Evolutionary conservation across 2,797 vertebrate species (phyloP), one percentile per base, ranked within the genome.

Genomic region (Takifugu rubripes): DNA sequence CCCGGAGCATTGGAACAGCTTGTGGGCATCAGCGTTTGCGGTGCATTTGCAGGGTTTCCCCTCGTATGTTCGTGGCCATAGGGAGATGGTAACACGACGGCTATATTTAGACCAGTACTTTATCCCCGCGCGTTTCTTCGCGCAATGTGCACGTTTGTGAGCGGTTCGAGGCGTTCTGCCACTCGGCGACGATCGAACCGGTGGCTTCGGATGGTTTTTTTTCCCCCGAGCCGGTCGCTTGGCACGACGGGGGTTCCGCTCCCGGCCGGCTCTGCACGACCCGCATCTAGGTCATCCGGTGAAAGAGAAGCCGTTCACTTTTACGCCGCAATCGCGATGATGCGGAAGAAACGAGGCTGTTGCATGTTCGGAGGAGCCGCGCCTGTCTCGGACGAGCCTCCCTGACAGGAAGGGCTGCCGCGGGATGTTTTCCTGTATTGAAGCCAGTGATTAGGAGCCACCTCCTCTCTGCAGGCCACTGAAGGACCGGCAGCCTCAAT

Each of bases 31-130:
- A 25, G 46, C 58, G 29, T 48, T 33, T 31, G 44, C 6, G 43
- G 61, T 72, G 75, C 81, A 73, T 31, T 21, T 75, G 77, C 77
- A 74, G 84, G 84, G 84, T 73, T 47, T 78, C 79, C 82, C 75
- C 75, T 71, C 69, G 52, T 64, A 56, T 42, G 43, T 69, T 17
- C 62, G 66, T 64, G 50, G 70, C 68, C 70, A 65, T 49, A 66
- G 72, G 66, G 65, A 84, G 68, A 72, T 64, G 59, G 66, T 68
- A 64, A 75, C 84, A 79, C 84, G 61, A 66, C 71, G 50, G 72
- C 87, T 89, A 88, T 89, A 87, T 89, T 82, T 89, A 87, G 86
- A 84, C 66, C 65, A 67, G 74, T 78, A 76, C 76, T 74, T 75
- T 65, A 77, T 72, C 61, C 56, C 6, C 44, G 63, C 61, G 53